Percentiles rank a stretch among this genome's conserved stretches.
Evolutionary conservation across 2,888 invertebrate species (phyloP).

Genomic region (Troides aeacus): DNA sequence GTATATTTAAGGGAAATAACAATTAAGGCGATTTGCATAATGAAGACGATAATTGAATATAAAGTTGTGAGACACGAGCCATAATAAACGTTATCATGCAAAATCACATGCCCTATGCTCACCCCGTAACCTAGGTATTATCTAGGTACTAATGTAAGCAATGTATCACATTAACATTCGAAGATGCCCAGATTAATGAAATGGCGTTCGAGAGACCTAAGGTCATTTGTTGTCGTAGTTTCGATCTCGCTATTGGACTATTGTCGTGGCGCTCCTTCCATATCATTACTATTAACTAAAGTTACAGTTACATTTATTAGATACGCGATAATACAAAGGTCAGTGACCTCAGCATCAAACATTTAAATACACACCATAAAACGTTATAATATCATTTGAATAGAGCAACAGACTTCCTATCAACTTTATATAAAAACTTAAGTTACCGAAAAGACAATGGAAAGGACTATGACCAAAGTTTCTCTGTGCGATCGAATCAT

Average conservation of each 20-base stretch:
- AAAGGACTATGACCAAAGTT: too few relatives aligned
- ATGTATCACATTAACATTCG: slow-evolving; percentile 23
- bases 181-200: slow-evolving; percentile 27
- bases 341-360: not conserved
- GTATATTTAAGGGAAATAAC: not conserved
- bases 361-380: too few relatives aligned
- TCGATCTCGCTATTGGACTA: slow-evolving; percentile 17
- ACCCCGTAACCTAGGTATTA: slow-evolving; percentile 9
- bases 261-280: slow-evolving; percentile 14
- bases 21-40: not conserved
- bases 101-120: slow-evolving; percentile 17
- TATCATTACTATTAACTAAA: not conserved
- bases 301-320: slow-evolving; percentile 18
- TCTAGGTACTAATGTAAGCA: slow-evolving; percentile 22
- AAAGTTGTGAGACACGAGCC: slow-evolving; percentile 12
- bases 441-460: too few relatives aligned
- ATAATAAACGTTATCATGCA: slow-evolving; percentile 7
- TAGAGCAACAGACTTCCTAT: too few relatives aligned
- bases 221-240: slow-evolving; percentile 22
- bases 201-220: slow-evolving; percentile 21
- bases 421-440: too few relatives aligned
- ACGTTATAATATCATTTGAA: too few relatives aligned
- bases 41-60: not conserved
- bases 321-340: not conserved
- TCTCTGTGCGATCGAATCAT: too few relatives aligned